Evolutionary conservation across 2,888 invertebrate species (phyloP), one percentile per base, ranked within the genome.

Genomic region (Agriopis aurantiaria): DNA sequence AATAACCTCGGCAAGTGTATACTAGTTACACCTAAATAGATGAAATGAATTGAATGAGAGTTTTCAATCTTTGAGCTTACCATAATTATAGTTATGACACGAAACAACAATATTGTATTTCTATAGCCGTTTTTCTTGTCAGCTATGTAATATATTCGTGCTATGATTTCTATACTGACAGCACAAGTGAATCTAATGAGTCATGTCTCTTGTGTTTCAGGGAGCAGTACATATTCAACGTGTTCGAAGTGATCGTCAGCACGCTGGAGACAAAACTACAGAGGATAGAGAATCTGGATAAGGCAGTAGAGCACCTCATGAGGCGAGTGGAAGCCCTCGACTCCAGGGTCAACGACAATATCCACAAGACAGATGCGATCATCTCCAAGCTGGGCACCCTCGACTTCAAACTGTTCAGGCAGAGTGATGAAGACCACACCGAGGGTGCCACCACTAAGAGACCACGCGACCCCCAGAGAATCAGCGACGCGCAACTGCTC

Each of bases 191-290:
- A 57, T 43, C 33, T 58, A 58, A 58, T 33, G 12, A 10, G 7
- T 46, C 0, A 8, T 14, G 0, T 82, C 77, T 78, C 78, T 78
- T 89, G 91, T 93, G 87, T 96, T 96, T 74, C 96, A 98, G 98
- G 91, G 98, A 98, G 90, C 97, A 97, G 89, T 97, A 98, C 88
- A 95, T 98, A 75, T 97, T 97, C 91, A 97, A 97, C 88, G 97
- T 98, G 66, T 98, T 98, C 91, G 98, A 98, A 91, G 97, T 97
- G 65, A 97, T 98, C 78, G 97, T 98, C 70, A 97, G 97, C 80
- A 98, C 98, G 41, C 91, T 98, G 80, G 98, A 98, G 88, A 97
- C 97, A 7, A 98, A 98, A 92, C 93, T 98, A 12, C 97, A 98
- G 86, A 95, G 98, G 78, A 97, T 98, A 85, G 98, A 98, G 84